Base-by-base conservation (phyloP, 1,140 invertebrate genomes). In the Heliothis virescens region DNA sequence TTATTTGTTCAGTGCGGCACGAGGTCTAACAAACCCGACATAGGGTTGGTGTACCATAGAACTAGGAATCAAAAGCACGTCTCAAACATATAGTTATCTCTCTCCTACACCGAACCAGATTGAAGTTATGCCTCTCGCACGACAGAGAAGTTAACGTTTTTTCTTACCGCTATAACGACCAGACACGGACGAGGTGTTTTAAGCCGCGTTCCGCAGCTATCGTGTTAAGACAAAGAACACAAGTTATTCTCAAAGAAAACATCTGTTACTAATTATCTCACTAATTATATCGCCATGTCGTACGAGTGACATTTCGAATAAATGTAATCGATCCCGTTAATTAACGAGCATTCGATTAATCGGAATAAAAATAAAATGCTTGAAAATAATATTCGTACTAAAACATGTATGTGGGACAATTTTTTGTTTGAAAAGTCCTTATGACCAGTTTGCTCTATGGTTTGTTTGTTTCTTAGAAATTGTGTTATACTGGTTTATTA, bases 321-420 rank as follows among this genome's bases (percentile, higher is more conserved):
- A 85, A 81, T 83, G 79, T 83, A 83, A 86, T 83, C 82, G 85
- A 87, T 86, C 60, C 60, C 48, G 50, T 83, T 87, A 85, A 86
- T 87, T 82, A 85, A 83, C 78, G 48, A 79, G 67, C 50, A 81
- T 69, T 81, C 80, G 80, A 86, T 86, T 87, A 85, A 89, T 84
- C 85, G 79, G 77, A 83, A 74, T 73, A 65, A 80, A 81, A 73
- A 73, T 73, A 73, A 77, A 78, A 59, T 65, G 75, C 62, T 62
- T 57, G 50, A 78, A 69, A 78, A 76, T 76, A 53, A 76, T 76
- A 76, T 55, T 62, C 16, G 50, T 48, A 53, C 67, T 41, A 41
- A 26, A 41, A 41, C 34, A n/a, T 29, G 13, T 29, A 74, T 48
- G 52, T 74, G 57, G 72, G 16, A 3, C 72, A 41, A 50, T 74